Percentiles rank a stretch among this genome's conserved stretches.
phyloP scores from a whole-genome alignment of 2,888 invertebrate genomes.

The Lochmaea capreae region DNA sequence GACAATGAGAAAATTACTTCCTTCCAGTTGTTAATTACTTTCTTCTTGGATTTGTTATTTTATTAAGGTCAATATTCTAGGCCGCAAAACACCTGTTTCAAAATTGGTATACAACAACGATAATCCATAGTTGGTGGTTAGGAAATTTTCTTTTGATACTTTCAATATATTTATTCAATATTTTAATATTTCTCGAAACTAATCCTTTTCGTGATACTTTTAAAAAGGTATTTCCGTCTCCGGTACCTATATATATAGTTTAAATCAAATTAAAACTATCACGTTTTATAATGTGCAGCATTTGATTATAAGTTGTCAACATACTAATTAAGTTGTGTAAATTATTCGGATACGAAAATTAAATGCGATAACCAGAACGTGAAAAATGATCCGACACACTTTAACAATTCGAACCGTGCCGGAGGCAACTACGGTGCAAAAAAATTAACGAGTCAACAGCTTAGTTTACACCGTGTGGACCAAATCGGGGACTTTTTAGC shows the following conservation, averaged over 20 bases:
- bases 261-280: neutral
- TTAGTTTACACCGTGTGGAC: no score
- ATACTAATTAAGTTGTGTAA: conserved; percentile 16
- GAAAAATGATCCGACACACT: conserved; percentile 28
- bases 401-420: conserved; percentile 4
- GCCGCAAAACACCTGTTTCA: neutral
- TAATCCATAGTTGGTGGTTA: neutral
- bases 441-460: no score
- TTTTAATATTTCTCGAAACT: neutral
- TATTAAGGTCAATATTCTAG: conserved; percentile 13
- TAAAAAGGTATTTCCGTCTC: neutral
- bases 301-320: conserved; percentile 17
- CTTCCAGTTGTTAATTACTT: conserved; percentile 21
- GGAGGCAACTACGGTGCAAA: conserved; percentile 12
- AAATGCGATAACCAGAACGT: conserved; percentile 19
- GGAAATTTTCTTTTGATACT: neutral
- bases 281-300: neutral
- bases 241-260: neutral
- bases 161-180: neutral
- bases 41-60: conserved; percentile 15
- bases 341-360: conserved; percentile 18
- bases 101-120: neutral
- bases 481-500: no score
- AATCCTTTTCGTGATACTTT: neutral
- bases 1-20: conserved; percentile 26